Percentiles rank a stretch among this genome's conserved stretches.
Evolutionary conservation across 2,888 invertebrate species (phyloP).

Genomic region (Tenodera sinensis): DNA sequence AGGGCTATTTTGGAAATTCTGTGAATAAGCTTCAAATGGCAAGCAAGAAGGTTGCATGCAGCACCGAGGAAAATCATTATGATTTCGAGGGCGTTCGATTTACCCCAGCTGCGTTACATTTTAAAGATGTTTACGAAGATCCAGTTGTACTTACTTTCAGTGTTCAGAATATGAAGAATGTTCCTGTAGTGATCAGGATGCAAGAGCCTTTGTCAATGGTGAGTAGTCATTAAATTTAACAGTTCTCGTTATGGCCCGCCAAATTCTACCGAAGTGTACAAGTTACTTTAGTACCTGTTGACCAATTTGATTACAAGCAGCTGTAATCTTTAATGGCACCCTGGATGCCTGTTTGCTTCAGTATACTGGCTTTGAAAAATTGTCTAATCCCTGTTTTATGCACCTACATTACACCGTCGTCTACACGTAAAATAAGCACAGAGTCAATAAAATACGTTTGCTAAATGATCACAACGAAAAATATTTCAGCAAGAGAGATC

Average conservation of each 20-base stretch:
- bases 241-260: not conserved
- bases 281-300: too few species aligned
- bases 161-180: slow-evolving; percentile 43
- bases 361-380: too few species aligned
- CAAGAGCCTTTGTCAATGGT: not conserved
- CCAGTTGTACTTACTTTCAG: slow-evolving; percentile 39
- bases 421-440: too few species aligned
- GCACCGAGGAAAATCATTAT: not conserved
- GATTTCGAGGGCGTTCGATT: slow-evolving; percentile 40
- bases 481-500: too few species aligned
- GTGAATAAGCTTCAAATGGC: too few species aligned
- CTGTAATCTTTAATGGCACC: too few species aligned
- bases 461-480: too few species aligned
- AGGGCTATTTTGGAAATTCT: not conserved
- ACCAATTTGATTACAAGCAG: too few species aligned
- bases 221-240: not conserved
- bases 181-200: slow-evolving; percentile 41
- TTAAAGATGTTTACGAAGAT: slow-evolving; percentile 46
- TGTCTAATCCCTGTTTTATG: too few species aligned
- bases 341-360: too few species aligned
- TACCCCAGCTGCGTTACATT: slow-evolving; percentile 43
- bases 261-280: not conserved
- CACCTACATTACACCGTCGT: too few species aligned
- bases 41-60: not conserved
- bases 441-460: too few species aligned